These are phyloP conservation scores for Cryptoblepharus egeriae DNA, from an alignment of 2,797 vertebrate genomes.

Conservation along the genomic window DNA sequence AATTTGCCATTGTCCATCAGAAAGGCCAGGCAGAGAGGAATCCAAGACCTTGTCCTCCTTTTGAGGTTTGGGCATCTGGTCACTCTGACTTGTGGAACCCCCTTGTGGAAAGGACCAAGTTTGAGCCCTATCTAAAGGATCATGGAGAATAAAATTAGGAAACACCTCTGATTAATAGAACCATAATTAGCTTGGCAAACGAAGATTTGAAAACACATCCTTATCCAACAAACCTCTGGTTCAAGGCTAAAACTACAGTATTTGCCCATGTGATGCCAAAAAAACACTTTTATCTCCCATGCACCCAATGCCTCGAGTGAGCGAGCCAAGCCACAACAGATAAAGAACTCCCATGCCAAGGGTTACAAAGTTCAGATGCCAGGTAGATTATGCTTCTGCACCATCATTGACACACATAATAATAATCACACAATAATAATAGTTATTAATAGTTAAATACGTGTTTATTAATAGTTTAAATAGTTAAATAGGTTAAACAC, in stretches of 20 bases:
- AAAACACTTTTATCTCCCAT: neutral
- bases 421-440: neutral
- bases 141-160: neutral
- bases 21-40: too few relatives aligned
- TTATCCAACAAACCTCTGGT: neutral
- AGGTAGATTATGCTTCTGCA: neutral
- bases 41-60: too few relatives aligned
- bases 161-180: neutral
- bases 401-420: neutral
- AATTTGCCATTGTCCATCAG: too few relatives aligned
- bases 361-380: neutral
- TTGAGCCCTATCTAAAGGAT: neutral
- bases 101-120: neutral
- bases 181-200: neutral
- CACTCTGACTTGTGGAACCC: too few relatives aligned
- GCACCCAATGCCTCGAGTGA: neutral
- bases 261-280: neutral
- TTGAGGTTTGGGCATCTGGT: too few relatives aligned
- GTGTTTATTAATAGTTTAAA: too few relatives aligned
- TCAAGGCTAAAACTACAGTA: neutral
- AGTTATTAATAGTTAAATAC: too few relatives aligned
- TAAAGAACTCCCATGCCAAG: neutral
- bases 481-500: too few relatives aligned
- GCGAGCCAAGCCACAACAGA: neutral
- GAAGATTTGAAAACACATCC: neutral